Conservation (phyloP, 1,140 invertebrate species). For the Drosophila baimaii region DNA sequence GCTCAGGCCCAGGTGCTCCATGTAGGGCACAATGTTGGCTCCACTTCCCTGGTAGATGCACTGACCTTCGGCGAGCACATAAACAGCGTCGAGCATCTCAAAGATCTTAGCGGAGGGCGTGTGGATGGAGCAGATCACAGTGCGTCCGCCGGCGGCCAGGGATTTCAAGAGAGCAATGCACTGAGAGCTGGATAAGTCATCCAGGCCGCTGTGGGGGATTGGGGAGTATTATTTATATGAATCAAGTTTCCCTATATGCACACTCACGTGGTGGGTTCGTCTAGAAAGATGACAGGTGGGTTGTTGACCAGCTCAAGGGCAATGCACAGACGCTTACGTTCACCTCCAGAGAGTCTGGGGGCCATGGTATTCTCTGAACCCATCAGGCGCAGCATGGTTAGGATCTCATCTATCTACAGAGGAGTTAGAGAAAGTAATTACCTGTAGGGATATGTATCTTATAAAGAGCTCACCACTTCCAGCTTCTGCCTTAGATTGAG, state of each 20-base stretch:
- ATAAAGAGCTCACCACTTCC: slow-evolving; percentile 87
- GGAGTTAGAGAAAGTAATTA: background rate
- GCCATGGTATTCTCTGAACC: slow-evolving; percentile 89
- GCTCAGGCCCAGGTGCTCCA: slow-evolving; percentile 87
- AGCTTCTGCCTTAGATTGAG: slow-evolving; percentile 88
- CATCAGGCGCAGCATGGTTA: slow-evolving; percentile 87
- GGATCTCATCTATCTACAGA: slow-evolving; percentile 88
- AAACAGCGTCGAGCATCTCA: slow-evolving; percentile 91
- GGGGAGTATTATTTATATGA: too few species aligned
- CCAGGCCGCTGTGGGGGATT: slow-evolving; percentile 86
- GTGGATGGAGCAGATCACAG: slow-evolving; percentile 96
- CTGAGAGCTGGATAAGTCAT: slow-evolving; percentile 90
- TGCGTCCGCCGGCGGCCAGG: slow-evolving; percentile 92
- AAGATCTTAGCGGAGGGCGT: slow-evolving; percentile 94
- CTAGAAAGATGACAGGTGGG: slow-evolving; percentile 94
- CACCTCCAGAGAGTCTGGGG: slow-evolving; percentile 93
- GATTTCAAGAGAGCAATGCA: slow-evolving; percentile 90
- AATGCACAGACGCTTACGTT: slow-evolving; percentile 95
- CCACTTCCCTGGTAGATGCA: slow-evolving; percentile 90
- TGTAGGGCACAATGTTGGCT: slow-evolving; percentile 88
- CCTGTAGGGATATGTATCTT: background rate
- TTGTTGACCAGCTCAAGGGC: slow-evolving; percentile 97
- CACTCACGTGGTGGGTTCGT: slow-evolving; percentile 93
- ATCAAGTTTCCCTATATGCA: too few species aligned
- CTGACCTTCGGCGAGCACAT: slow-evolving; percentile 89